Base-by-base conservation (phyloP, 2,888 invertebrate genomes). In the Aquatica leii region DNA sequence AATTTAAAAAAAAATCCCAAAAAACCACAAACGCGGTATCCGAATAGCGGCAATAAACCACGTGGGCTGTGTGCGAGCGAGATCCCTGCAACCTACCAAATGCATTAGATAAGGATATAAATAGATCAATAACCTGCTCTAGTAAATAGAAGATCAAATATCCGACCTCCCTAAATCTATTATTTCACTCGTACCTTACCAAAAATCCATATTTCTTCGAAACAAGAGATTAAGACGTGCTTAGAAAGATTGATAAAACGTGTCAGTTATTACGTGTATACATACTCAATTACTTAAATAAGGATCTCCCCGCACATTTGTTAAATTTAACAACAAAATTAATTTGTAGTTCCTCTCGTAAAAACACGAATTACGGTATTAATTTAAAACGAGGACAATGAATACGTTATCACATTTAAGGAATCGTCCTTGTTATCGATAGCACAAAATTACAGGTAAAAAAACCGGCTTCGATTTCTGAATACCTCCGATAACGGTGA, bases 91-190 rank as follows among this genome's bases (percentile, higher is more conserved):
- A 17, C 15, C 17, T 2, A 18, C 18, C n/a, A 2, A 8, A 21
- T 35, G 35, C n/a, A 34, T 5, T 50, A 50, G 64, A 77, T 51
- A 67, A 70, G 68, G 75, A 76, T 53, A 60, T 64, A 64, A 43
- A 63, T 68, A 74, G 75, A 77, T 77, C 77, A 76, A 77, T 77
- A 77, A 72, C 74, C 72, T 67, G 65, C 57, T 41, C 54, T 58
- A 49, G 58, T 50, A 51, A 65, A 40, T 53, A 65, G 51, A 50
- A 54, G 65, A 65, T 59, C 58, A 65, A 65, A 62, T 64, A 50
- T 43, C 59, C 59, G 65, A 65, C 62, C 62, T 62, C 59, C 62
- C 62, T 50, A 61, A 58, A 65, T 65, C 58, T 53, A 57, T 65
- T 62, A 56, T 62, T 65, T 65, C 62, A 55, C 58, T 65, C 65